Evolutionary conservation across 2,888 invertebrate genomes (phyloP).

Genomic region (Dryobota labecula): DNA sequence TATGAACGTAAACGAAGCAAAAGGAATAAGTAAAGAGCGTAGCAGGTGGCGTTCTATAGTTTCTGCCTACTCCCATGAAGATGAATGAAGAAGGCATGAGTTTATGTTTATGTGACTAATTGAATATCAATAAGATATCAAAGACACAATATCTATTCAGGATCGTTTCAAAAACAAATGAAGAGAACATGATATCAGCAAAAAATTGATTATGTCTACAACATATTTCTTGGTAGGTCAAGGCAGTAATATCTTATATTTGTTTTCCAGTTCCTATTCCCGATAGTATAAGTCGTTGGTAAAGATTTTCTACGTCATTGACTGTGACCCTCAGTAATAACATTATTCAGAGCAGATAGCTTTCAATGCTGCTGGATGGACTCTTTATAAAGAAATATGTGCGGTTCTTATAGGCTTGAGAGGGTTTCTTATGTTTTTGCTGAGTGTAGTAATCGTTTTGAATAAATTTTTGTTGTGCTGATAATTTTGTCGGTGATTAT

Average conservation of each 20-base stretch:
- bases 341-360: constrained; percentile 76
- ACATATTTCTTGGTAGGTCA: constrained; percentile 56
- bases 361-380: constrained; percentile 46
- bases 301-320: constrained; percentile 82
- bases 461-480: constrained; percentile 2
- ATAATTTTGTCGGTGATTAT: constrained; percentile 6
- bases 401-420: constrained; percentile 14
- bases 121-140: too few relatives aligned
- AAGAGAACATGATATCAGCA: constrained; percentile 12
- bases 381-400: constrained; percentile 52
- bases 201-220: constrained; percentile 46
- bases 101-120: too few relatives aligned
- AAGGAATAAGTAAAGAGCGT: too few relatives aligned
- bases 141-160: not conserved
- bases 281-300: constrained; percentile 72
- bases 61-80: too few relatives aligned
- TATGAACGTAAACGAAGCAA: too few relatives aligned
- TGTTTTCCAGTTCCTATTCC: constrained; percentile 76
- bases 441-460: not conserved
- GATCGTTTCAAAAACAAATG: constrained; percentile 25
- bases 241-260: constrained; percentile 69
- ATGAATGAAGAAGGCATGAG: too few relatives aligned
- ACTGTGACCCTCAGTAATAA: constrained; percentile 78
- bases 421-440: constrained; percentile 22
- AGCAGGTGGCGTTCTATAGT: too few relatives aligned